These are phyloP conservation scores for Seira sanloemensis DNA, from an alignment of 2,888 invertebrate species.

Conservation along the genomic window DNA sequence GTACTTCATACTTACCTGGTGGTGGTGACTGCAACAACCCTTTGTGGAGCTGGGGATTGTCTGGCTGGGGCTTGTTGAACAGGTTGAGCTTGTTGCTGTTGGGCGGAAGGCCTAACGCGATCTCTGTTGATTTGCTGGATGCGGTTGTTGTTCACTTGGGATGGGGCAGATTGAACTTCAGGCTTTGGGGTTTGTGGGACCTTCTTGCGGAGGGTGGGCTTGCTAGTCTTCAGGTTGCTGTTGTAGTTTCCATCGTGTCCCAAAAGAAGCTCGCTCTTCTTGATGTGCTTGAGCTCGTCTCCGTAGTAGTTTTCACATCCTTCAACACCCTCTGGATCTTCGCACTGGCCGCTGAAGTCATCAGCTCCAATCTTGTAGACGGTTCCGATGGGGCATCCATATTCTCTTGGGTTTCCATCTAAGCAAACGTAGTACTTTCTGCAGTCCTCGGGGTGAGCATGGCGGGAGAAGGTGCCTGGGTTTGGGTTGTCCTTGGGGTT, in stretches of 20 bases:
- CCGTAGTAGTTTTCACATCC: conserved; percentile 99
- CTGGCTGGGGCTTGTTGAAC: conserved; percentile 27
- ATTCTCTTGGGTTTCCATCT: conserved; percentile 92
- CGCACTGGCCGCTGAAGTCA: conserved; percentile 92
- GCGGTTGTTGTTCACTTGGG: conserved; percentile 42
- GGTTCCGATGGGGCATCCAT: conserved; percentile 96
- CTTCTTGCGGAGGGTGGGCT: conserved; percentile 71
- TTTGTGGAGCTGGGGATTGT: conserved; percentile 34
- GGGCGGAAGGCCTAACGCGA: conserved; percentile 46
- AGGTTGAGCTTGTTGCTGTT: conserved; percentile 36
- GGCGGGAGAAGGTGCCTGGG: conserved; percentile 93
- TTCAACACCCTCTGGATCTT: conserved; percentile 94
- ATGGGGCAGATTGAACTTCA: conserved; percentile 50
- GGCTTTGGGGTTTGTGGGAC: conserved; percentile 60
- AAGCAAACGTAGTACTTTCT: conserved; percentile 96
- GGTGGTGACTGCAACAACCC: conserved; percentile 25
- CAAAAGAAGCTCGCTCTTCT: conserved; percentile 93
- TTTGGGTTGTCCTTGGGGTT: conserved; percentile 88
- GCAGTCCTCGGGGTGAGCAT: conserved; percentile 85
- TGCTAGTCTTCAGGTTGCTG: conserved; percentile 63
- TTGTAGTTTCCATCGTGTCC: conserved; percentile 77
- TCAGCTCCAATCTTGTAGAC: conserved; percentile 95
- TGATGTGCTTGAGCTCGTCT: conserved; percentile 95
- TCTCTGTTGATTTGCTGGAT: conserved; percentile 49
- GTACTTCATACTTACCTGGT: conserved; percentile 36